phyloP scores from a whole-genome alignment of 2,888 invertebrate species.

The Cepaea hortensis region DNA sequence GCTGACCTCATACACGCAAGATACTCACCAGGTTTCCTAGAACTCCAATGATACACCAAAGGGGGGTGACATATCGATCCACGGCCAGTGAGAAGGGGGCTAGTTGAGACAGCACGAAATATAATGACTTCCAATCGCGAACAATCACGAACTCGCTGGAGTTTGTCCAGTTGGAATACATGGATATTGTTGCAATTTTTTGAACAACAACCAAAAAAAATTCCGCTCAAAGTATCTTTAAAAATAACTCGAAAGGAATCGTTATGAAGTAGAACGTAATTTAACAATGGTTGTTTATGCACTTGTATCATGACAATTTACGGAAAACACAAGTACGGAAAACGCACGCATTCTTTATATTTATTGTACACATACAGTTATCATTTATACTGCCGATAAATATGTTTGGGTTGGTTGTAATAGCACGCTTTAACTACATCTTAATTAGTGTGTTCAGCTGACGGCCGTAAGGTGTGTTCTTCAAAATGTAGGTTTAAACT shows the following conservation, averaged over 20 bases:
- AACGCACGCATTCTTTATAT: no score
- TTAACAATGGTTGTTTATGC: no score
- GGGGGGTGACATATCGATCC: slow-evolving; percentile 68
- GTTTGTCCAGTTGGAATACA: slow-evolving; percentile 18
- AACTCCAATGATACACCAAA: slow-evolving; percentile 72
- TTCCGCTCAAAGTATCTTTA: neutral
- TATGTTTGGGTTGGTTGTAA: no score
- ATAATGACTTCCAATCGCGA: slow-evolving; percentile 50
- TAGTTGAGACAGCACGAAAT: slow-evolving; percentile 54
- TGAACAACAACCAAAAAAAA: neutral
- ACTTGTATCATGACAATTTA: no score
- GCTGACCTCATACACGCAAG: neutral
- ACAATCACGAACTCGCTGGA: slow-evolving; percentile 45
- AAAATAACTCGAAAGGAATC: neutral
- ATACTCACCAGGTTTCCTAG: slow-evolving; percentile 65
- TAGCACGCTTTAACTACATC: no score
- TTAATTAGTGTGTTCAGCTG: no score
- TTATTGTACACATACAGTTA: no score
- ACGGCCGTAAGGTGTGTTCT: no score
- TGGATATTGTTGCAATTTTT: neutral
- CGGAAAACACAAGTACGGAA: no score
- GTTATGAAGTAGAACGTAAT: neutral
- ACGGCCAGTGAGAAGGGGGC: slow-evolving; percentile 61
- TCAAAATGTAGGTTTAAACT: no score
- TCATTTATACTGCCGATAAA: no score